phyloP scores from a whole-genome alignment of 35 echinoderm and acorn worm genomes.

The Stichopus chloronotus region DNA sequence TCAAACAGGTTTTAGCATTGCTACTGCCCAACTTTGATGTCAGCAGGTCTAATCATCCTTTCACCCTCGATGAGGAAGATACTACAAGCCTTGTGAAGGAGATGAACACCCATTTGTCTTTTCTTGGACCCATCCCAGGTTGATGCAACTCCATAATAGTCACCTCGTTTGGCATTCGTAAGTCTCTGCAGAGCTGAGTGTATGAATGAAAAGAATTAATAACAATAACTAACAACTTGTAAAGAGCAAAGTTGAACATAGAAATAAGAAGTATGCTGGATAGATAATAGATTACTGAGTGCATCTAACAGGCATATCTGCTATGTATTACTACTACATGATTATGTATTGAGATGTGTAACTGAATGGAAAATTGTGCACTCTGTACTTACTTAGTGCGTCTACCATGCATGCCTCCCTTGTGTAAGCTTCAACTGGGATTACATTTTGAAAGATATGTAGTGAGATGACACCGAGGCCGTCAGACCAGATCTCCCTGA shows the following conservation, averaged over 20 bases:
- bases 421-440: conserved; percentile 95
- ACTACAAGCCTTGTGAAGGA: conserved; percentile 81
- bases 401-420: conserved; percentile 96
- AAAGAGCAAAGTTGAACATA: too few species aligned
- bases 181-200: conserved; percentile 78
- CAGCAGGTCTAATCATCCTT: conserved; percentile 82
- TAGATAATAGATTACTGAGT: too few species aligned
- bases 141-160: conserved; percentile 77
- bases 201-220: not conserved
- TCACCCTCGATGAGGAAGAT: conserved; percentile 97
- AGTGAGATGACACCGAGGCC: conserved; percentile 90
- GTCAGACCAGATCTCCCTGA: conserved; percentile 86
- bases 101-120: conserved; percentile 72
- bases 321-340: not conserved
- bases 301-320: not conserved
- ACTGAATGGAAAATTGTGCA: not conserved
- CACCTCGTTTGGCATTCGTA: conserved; percentile 84
- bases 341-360: too few species aligned
- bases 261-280: too few species aligned
- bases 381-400: conserved; percentile 70
- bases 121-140: conserved; percentile 71
- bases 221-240: not conserved
- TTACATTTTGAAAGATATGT: conserved; percentile 92
- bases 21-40: conserved; percentile 84
- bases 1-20: not conserved